phyloP scores from a whole-genome alignment of 2,888 invertebrate genomes.

The Ephialtes manifestator region DNA sequence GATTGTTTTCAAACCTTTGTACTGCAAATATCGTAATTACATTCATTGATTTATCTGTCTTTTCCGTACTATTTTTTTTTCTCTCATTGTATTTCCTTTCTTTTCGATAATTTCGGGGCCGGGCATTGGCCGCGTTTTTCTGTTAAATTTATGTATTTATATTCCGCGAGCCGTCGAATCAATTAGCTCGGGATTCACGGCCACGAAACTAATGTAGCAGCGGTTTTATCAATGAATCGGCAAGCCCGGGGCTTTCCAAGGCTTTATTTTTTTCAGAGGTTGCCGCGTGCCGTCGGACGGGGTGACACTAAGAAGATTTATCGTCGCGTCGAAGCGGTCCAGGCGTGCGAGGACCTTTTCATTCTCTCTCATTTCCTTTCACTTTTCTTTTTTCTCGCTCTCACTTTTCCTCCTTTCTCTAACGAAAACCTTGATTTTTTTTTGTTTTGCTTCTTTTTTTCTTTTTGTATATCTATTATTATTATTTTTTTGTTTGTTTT shows the following conservation, averaged over 20 bases:
- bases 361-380: slow-evolving; percentile 20
- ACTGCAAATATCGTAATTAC: slow-evolving; percentile 69
- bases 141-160: slow-evolving; percentile 11
- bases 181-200: slow-evolving; percentile 51
- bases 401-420: slow-evolving; percentile 26
- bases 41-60: slow-evolving; percentile 50
- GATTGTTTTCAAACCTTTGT: slow-evolving; percentile 63
- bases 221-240: slow-evolving; percentile 50
- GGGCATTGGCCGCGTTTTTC: slow-evolving; percentile 29
- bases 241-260: slow-evolving; percentile 47
- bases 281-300: slow-evolving; percentile 50
- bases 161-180: slow-evolving; percentile 31
- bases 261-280: slow-evolving; percentile 29
- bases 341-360: slow-evolving; percentile 38
- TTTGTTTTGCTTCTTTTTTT: slow-evolving; percentile 36
- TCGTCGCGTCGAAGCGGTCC: slow-evolving; percentile 46
- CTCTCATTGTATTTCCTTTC: slow-evolving; percentile 26
- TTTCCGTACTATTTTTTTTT: slow-evolving; percentile 48
- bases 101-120: slow-evolving; percentile 55
- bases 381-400: slow-evolving; percentile 54
- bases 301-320: slow-evolving; percentile 44
- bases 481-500: slow-evolving; percentile 65
- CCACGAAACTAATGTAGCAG: slow-evolving; percentile 43
- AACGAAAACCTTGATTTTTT: slow-evolving; percentile 44
- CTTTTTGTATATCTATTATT: slow-evolving; percentile 53